Base-by-base conservation (phyloP, 1,140 invertebrate genomes). In the Scaptodrosophila lebanonensis region DNA sequence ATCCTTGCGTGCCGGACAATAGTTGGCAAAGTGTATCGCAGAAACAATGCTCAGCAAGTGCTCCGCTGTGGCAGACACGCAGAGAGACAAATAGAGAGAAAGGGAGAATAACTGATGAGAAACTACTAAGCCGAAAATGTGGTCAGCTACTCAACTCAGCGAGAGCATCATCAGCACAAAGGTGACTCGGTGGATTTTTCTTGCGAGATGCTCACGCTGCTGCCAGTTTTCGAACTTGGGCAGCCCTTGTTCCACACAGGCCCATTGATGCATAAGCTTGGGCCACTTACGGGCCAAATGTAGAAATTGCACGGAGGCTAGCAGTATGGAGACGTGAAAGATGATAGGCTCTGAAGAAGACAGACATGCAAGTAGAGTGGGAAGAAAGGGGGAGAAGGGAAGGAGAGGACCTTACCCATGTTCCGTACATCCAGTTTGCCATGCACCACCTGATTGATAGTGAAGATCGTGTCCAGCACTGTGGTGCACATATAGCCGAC, bases 11-110 rank as follows among this genome's bases (percentile, higher is more conserved):
- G 25, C 15, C 0, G 83, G 79, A 33, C 84, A 86, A 25, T 67
- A 61, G 29, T 83, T 59, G 8, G 57, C 76, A 22, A 64, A 63
- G 17, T 71, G 82, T 1, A 86, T 67, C 2, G 33, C 57, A 1
- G 84, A 65, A 3, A 86, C 68, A n/a, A 82, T 84, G 51, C 76
- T 84, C n/a, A 86, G 52, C 33, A 86, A 29, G 43, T 85, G 84
- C 36, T 86, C 84, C 51, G 71, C 83, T 85, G 48, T 1, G 11
- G 8, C 4, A 2, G 8, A 22, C 1, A 25, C 9, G n/a, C 1
- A 17, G n/a, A 17, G 13, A 35, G 2, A 33, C 12, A 1, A 6
- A 22, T 32, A n/a, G 16, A 16, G 4, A 38, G 13, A 16, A 25
- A 8, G 8, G n/a, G 8, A 11, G 16, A 29, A 15, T 1, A 0